phyloP scores from a whole-genome alignment of 2,113 vertebrate genomes.

The Anolis sagrei region DNA sequence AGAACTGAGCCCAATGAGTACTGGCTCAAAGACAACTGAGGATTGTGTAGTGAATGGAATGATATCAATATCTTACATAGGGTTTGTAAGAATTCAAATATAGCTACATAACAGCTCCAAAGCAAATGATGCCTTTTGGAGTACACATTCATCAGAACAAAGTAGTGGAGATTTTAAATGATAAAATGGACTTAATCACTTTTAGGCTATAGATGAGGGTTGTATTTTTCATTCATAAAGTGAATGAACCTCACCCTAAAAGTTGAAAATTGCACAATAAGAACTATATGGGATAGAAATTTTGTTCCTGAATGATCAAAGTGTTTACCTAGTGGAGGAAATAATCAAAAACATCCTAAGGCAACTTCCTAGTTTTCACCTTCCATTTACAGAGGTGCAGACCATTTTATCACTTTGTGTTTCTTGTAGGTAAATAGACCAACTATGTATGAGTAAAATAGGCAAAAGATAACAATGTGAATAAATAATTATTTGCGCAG shows the following conservation, averaged over 20 bases:
- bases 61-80: not conserved
- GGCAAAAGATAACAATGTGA: not conserved
- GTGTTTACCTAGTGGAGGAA: not conserved
- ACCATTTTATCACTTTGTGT: not conserved
- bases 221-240: not conserved
- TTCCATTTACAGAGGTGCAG: not conserved
- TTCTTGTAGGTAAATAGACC: not conserved
- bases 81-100: too few relatives aligned
- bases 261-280: not conserved
- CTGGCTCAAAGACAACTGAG: not conserved
- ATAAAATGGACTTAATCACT: not conserved
- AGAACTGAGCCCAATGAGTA: too few relatives aligned
- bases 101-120: too few relatives aligned
- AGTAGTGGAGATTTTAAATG: not conserved
- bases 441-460: not conserved
- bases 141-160: not conserved
- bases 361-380: too few relatives aligned
- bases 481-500: not conserved
- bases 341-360: too few relatives aligned
- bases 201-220: not conserved
- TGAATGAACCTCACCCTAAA: not conserved
- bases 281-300: not conserved
- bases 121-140: not conserved
- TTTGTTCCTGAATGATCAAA: not conserved
- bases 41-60: not conserved